Base-by-base conservation (phyloP, 2,888 invertebrate genomes). In the Incurvaria masculella region DNA sequence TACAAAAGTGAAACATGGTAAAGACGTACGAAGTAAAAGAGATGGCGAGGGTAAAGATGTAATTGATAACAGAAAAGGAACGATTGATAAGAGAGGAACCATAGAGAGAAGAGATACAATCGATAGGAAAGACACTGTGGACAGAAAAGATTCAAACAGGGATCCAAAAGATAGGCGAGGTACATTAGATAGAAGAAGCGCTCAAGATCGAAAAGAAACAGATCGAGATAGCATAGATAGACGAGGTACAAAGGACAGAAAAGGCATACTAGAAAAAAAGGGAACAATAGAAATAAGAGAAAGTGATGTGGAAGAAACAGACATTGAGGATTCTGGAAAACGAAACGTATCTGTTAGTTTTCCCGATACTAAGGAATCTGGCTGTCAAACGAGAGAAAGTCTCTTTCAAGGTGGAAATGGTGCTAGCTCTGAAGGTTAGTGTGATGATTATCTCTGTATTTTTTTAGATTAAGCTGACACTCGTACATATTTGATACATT, bases 301-400 rank as follows among this genome's bases (percentile, higher is more conserved):
- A n/a, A n/a, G n/a, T n/a, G n/a, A n/a, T n/a, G n/a, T n/a, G n/a
- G 66, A 65, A 21, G 49, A 46, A 14, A 60, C 53, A 48, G 69
- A 65, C 26, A 68, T n/a, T n/a, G 33, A 11, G 3, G 33, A 59
- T 55, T 72, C 63, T 33, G 69, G 73, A 53, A 75, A 67, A 45
- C 64, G 72, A 58, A 76, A 76, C 52, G 75, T 61, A 5, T 75
- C 76, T 0, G 75, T 75, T 11, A 74, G 75, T 1, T 72, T 69
- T 0, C 76, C 76, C 5, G 76, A 78, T 54, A 76, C 75, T 0
- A 78, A 75, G 52, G 78, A 78, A 50, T 74, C 73, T 1, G 67
- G 72, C 0, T 93, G 92, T 63, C 93, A 93, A 65, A 93, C 93
- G 1, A 81, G 92, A 56, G 92, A 90, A 64, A 89, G 89, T 59